Percentiles rank a stretch among this genome's conserved stretches.
Conservation (phyloP, 2,888 invertebrate species). For the Eupithecia inturbata region DNA sequence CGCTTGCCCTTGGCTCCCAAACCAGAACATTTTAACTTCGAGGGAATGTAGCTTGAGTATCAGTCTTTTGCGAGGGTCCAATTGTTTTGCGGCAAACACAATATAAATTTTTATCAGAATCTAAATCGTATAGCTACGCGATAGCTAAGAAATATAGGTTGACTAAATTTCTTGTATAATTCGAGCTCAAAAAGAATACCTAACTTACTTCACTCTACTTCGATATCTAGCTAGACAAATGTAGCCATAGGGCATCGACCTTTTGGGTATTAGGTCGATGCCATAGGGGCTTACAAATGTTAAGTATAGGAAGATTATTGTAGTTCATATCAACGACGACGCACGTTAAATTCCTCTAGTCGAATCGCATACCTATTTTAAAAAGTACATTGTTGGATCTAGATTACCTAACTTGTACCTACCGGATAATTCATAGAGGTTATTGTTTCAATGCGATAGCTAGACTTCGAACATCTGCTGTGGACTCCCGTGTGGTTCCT, state of each 20-base stretch:
- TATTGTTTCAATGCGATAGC: neutral
- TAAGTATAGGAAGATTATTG: conserved; percentile 20
- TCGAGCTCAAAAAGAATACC: conserved; percentile 20
- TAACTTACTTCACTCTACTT: conserved; percentile 24
- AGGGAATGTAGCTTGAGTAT: conserved; percentile 63
- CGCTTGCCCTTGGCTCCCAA: conserved; percentile 37
- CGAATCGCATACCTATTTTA: conserved; percentile 2
- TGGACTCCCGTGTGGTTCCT: neutral
- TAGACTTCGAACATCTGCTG: neutral
- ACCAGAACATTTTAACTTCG: conserved; percentile 37
- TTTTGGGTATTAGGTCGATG: no score
- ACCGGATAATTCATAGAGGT: neutral
- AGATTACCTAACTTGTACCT: neutral
- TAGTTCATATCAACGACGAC: conserved; percentile 12
- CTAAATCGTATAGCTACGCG: conserved; percentile 4
- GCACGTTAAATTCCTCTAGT: conserved; percentile 4
- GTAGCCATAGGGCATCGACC: conserved; percentile 20
- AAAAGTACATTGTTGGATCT: neutral
- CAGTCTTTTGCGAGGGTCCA: conserved; percentile 56
- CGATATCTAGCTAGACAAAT: conserved; percentile 14
- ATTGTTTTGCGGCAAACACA: conserved; percentile 26
- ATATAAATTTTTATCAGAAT: conserved; percentile 9
- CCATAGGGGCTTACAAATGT: conserved; percentile 16
- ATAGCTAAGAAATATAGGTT: neutral
- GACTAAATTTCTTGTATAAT: conserved; percentile 13